Evolutionary conservation across 2,113 vertebrate genomes (phyloP), one percentile per base, ranked within the genome.

Genomic region (Xyrauchen texanus): DNA sequence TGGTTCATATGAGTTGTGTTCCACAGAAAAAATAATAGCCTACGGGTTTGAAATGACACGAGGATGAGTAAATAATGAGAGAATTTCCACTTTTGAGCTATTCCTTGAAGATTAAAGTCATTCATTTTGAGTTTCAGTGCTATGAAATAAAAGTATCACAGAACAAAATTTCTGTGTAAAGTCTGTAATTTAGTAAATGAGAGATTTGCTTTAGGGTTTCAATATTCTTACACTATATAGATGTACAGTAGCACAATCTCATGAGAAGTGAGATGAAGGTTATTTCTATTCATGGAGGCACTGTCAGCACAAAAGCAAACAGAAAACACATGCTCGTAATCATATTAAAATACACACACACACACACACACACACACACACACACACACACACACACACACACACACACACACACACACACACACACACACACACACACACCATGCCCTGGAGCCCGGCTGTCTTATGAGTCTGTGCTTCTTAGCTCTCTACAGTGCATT

Each of bases 401-500:
- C 6, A 34, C 71, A 55, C 47, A 57, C 10, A 65, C n/a, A 52
- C 12, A 46, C 15, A 42, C 6, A 58, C 6, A 34, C 71, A 55
- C 47, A 57, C 10, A 65, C n/a, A 52, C 12, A 46, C 15, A 42
- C 6, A 58, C 6, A 34, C 71, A 55, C 34, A 57, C 10, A 65
- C n/a, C 16, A 45, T 34, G 45, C 61, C 42, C 45, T 62, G 64
- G 53, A 49, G 52, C 60, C 49, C 21, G 21, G 21, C 21, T 51
- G 71, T 74, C 68, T 60, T 70, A 81, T 78, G 61, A 82, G 70
- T 70, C 64, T 60, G 61, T 77, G 66, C 61, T 68, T 68, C 53
- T 57, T 53, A 82, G 64, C 60, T 76, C 55, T 15, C 68, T 81
- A 64, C 63, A 21, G 62, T 79, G 77, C 45, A 57, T 82, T 67